Base-by-base conservation (phyloP, 2,113 vertebrate genomes). In the Scophthalmus maximus region DNA sequence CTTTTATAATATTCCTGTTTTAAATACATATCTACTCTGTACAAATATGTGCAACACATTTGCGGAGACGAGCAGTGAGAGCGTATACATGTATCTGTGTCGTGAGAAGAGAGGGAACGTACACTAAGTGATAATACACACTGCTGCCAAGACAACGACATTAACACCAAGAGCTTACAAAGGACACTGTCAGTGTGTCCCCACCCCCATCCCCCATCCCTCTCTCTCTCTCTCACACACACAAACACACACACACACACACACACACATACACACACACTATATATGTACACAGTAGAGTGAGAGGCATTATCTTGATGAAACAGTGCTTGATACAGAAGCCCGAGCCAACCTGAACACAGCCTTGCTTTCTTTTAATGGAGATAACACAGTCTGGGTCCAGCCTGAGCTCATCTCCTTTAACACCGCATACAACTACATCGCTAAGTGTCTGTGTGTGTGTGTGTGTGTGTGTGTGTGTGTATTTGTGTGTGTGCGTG, bases 261-360 rank as follows among this genome's bases (percentile, higher is more conserved):
- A 34, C 3, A 46, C 30, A 56, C 29, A 65, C 34, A 62, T 11
- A 74, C 51, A 79, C 4, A 25, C n/a, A n/a, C n/a, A n/a, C n/a
- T n/a, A n/a, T n/a, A 14, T 60, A 34, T 58, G 30, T 68, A 29
- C 71, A 71, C 62, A 56, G 56, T 6, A 50, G 61, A 67, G 64
- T 34, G 18, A 42, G 40, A 60, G 58, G 55, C 81, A 94, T 93
- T 93, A 94, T 93, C 92, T 90, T 91, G 88, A 92, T 91, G 90
- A 88, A 88, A 88, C 77, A 79, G 18, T 69, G 88, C 83, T 88
- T 84, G 78, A 77, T 67, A 60, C 67, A 63, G 66, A 81, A 81
- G 71, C 66, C 55, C 29, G 68, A 87, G 89, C 90, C 65, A 93
- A 91, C 15, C 64, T 75, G 78, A 79, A 87, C 89, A 88, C 79